Conservation (phyloP, 2,797 vertebrate species). For the Falco biarmicus region DNA sequence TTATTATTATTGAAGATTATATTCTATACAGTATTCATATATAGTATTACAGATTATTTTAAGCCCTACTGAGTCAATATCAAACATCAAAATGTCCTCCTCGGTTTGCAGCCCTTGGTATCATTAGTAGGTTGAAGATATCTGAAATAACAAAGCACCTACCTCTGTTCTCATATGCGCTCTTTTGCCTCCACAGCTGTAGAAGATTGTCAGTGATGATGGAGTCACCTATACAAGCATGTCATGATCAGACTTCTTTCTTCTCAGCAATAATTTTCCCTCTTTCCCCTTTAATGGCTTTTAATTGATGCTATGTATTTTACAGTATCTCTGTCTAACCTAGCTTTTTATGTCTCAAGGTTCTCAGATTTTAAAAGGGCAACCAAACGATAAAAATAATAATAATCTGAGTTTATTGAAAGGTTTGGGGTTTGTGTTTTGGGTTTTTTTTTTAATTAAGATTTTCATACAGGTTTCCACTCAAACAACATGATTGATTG, state of each 20-base stretch:
- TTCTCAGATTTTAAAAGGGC: not conserved
- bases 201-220: not conserved
- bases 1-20: not conserved
- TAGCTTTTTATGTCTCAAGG: not conserved
- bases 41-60: not conserved
- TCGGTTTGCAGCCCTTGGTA: not conserved
- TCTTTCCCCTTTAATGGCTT: not conserved
- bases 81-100: not conserved
- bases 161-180: not conserved
- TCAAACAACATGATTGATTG: not conserved
- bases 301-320: not conserved
- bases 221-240: not conserved
- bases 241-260: not conserved
- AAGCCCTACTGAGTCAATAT: not conserved
- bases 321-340: not conserved
- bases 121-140: not conserved
- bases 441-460: not conserved
- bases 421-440: accelerated
- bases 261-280: not conserved
- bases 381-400: not conserved
- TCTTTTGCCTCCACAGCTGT: not conserved
- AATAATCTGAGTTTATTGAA: not conserved
- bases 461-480: not conserved
- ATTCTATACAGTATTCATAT: not conserved
- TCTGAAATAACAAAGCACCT: accelerated